Evolutionary conservation across 1,140 invertebrate species (phyloP), one percentile per base, ranked within the genome.

Genomic region (Scaptomyza montana): DNA sequence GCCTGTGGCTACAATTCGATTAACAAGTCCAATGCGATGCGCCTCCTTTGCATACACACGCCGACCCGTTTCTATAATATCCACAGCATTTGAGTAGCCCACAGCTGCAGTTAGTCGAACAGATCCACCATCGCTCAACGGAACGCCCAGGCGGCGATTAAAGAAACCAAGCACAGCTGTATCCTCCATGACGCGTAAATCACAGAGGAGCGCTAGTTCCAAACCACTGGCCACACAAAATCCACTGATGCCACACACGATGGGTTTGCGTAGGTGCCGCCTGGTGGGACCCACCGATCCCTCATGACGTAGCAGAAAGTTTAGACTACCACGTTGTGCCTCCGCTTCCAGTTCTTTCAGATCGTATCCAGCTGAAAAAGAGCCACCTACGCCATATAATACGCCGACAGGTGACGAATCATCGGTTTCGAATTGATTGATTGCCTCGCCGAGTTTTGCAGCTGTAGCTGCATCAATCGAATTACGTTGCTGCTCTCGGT

Each of bases 281-380:
- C 93, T 85, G 19, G 93, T 93, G 21, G 94, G 95, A 9, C 94
- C 94, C 28, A 92, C 74, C 6, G 84, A 92, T 1, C 92, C 90
- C 68, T 91, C 89, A 21, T 68, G 74, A 67, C 74, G 80, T 51
- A 81, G 63, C 39, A 91, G 70, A 70, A 89, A 86, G 25, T 91
- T 73, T 0, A 89, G 59, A 43, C 77, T 91, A n/a, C 90, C 79
- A 3, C 70, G 76, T 19, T 74, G 43, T 2, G 75, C 70, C 50
- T 91, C 75, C 19, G 73, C 67, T 21, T 77, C 75, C 51, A 96
- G 92, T 78, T 96, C 95, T 69, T 95, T 93, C 28, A 96, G 94
- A 93, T 98, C 97, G 92, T 95, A 97, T 5, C 98, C 98, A 28
- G 97, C 95, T 92, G 96, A 98, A 92, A 99, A 98, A 72, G 95